Evolutionary conservation across 2,797 vertebrate species (phyloP).

Genomic region (Amazona ochrocephala): DNA sequence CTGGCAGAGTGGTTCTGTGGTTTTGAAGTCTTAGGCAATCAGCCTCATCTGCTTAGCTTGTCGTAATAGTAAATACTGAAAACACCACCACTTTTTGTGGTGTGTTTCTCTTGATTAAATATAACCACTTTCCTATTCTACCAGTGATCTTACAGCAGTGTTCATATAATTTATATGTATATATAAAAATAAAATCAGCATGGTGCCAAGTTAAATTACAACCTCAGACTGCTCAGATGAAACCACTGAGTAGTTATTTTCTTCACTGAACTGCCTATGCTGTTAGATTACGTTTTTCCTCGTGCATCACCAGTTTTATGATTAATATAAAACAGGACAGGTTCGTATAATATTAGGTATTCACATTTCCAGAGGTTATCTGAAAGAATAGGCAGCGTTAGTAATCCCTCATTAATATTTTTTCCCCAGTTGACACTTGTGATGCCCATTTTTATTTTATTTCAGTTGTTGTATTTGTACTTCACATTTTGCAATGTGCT

Average conservation of each 20-base stretch:
- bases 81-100: not conserved
- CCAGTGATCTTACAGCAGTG: not conserved
- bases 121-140: not conserved
- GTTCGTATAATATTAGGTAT: not conserved
- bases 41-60: constrained; percentile 52
- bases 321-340: not conserved
- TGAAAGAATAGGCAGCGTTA: not conserved
- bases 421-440: not conserved
- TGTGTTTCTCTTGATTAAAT: not conserved
- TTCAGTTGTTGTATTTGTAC: not conserved
- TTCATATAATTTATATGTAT: not conserved
- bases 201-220: constrained; percentile 17
- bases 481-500: constrained; percentile 11
- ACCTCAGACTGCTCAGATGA: not conserved
- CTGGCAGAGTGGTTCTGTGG: constrained; percentile 73
- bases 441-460: not conserved
- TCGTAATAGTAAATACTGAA: not conserved
- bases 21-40: constrained; percentile 73
- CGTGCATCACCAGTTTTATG: not conserved
- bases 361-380: not conserved
- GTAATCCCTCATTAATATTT: not conserved
- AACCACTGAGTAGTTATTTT: not conserved
- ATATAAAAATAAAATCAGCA: not conserved
- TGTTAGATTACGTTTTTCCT: not conserved
- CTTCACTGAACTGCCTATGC: constrained; percentile 14